Evolutionary conservation across 1,140 invertebrate genomes (phyloP).

Genomic region (Samia ricini): DNA sequence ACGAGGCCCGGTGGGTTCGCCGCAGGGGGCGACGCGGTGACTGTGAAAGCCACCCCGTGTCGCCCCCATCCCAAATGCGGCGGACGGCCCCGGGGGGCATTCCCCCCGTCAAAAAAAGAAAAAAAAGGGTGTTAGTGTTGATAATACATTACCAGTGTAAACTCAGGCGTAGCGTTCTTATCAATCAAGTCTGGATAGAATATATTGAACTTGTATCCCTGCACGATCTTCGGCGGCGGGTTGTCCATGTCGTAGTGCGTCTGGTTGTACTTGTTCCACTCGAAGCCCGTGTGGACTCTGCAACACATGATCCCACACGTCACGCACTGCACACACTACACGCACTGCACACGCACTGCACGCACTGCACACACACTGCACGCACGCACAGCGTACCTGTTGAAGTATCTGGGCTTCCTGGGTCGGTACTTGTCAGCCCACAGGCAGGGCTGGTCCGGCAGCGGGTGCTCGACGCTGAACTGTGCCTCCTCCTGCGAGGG

Average conservation of each 20-base stretch:
- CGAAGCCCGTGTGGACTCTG: slow-evolving; percentile 96
- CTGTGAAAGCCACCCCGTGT: too few species aligned
- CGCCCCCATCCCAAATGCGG: too few species aligned
- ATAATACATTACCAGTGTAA: slow-evolving; percentile 83
- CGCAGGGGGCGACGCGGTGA: too few species aligned
- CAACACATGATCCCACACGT: not conserved
- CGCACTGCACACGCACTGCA: too few species aligned
- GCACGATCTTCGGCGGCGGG: slow-evolving; percentile 99
- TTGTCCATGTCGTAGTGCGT: slow-evolving; percentile 99
- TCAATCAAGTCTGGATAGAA: slow-evolving; percentile 99
- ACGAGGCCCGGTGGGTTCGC: too few species aligned
- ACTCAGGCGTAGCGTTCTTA: slow-evolving; percentile 95
- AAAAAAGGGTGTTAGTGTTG: not conserved
- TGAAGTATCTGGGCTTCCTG: slow-evolving; percentile 98
- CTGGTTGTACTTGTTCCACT: slow-evolving; percentile 99
- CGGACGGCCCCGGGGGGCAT: too few species aligned
- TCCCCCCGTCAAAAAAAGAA: not conserved
- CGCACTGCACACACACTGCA: not conserved
- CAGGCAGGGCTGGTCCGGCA: slow-evolving; percentile 93
- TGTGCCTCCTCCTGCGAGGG: slow-evolving; percentile 87
- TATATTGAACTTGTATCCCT: slow-evolving; percentile 99
- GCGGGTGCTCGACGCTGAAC: slow-evolving; percentile 93
- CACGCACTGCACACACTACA: too few species aligned
- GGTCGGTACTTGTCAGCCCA: slow-evolving; percentile 99
- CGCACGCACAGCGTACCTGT: slow-evolving; percentile 73